Percentiles rank a stretch among this genome's conserved stretches.
These are phyloP conservation scores for Ammodytes dubius DNA, from an alignment of 2,113 vertebrate species.

Conservation along the genomic window DNA sequence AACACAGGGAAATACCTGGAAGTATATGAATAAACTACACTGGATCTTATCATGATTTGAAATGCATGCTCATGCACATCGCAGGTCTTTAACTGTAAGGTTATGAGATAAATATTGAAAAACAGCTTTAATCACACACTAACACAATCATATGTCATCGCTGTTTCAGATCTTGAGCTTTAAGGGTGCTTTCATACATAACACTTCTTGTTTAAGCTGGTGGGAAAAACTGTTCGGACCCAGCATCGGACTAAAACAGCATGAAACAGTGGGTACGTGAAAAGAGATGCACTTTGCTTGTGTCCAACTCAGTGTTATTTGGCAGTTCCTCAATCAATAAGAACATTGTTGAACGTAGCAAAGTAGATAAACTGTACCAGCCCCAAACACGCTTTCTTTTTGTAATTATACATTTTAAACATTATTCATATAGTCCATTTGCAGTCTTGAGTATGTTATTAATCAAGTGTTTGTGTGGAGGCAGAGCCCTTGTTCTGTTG, in stretches of 20 bases:
- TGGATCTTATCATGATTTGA: not conserved
- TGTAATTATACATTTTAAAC: not conserved
- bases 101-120: not conserved
- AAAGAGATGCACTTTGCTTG: not conserved
- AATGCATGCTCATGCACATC: not conserved
- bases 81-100: not conserved
- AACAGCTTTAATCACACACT: not conserved
- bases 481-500: not conserved
- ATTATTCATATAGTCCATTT: not conserved
- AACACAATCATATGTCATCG: not conserved
- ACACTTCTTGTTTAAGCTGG: not conserved
- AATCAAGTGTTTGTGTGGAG: not conserved
- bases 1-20: slow-evolving; percentile 3
- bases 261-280: not conserved
- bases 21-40: not conserved
- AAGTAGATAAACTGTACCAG: not conserved
- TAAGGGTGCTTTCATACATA: not conserved
- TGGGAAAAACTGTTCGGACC: not conserved
- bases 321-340: not conserved
- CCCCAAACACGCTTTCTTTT: not conserved
- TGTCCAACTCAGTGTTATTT: not conserved
- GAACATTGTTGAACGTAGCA: not conserved
- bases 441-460: not conserved
- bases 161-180: not conserved
- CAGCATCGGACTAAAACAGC: not conserved